Percentiles rank a stretch among this genome's conserved stretches.
Evolutionary conservation across 2,888 invertebrate species (phyloP).

Genomic region (Malacosoma neustria): DNA sequence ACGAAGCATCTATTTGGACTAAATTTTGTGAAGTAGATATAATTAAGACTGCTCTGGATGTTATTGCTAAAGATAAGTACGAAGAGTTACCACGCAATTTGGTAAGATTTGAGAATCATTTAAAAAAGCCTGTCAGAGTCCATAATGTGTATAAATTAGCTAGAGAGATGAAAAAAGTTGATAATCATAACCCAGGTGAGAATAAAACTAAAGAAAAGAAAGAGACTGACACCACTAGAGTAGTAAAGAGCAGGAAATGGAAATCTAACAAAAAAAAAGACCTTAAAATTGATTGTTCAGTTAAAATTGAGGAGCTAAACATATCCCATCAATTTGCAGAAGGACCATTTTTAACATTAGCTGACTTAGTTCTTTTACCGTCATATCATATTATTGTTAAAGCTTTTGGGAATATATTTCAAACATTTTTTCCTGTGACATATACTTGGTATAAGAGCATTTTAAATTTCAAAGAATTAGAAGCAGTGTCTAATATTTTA

Average conservation of each 20-base stretch:
- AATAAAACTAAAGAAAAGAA: conserved; percentile 15
- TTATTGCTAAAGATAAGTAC: conserved; percentile 28
- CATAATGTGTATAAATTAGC: conserved; percentile 89
- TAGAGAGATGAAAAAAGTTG: conserved; percentile 65
- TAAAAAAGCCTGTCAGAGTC: conserved; percentile 86
- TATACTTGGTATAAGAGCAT: conserved; percentile 76
- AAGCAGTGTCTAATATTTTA: conserved; percentile 19
- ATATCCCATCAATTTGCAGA: conserved; percentile 86
- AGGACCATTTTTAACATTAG: conserved; percentile 86
- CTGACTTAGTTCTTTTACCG: conserved; percentile 87
- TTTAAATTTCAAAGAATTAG: conserved; percentile 26
- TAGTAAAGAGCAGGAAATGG: conserved; percentile 60
- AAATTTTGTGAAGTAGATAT: conserved; percentile 93
- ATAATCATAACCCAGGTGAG: conserved; percentile 18
- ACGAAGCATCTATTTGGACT: conserved; percentile 92
- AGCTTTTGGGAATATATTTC: conserved; percentile 42
- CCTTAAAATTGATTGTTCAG: conserved; percentile 48
- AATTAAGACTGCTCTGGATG: conserved; percentile 72
- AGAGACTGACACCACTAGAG: conserved; percentile 23
- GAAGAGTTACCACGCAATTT: conserved; percentile 79
- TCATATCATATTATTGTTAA: conserved; percentile 78
- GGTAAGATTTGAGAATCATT: conserved; percentile 87
- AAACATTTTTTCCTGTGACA: conserved; percentile 74
- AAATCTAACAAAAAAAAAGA: conserved; percentile 55
- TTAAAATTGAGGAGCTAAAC: conserved; percentile 63